Base-by-base conservation (phyloP, 1,140 invertebrate species). In the Charaxes varanes region DNA sequence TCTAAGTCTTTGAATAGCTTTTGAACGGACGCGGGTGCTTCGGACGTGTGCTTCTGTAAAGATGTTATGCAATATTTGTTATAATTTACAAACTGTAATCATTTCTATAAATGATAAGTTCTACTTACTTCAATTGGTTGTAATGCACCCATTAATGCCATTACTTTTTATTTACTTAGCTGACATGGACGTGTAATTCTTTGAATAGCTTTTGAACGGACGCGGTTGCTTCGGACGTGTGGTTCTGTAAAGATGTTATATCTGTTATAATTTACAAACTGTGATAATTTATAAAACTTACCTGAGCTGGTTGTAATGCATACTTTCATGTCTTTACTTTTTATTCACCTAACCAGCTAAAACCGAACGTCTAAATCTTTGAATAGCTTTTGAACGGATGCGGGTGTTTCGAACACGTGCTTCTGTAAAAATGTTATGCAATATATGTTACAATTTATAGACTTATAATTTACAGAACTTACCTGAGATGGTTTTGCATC, bases 301-400 rank as follows among this genome's bases (percentile, higher is more conserved):
- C n/a, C n/a, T n/a, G n/a, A n/a, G n/a, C n/a, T n/a, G n/a, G n/a
- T n/a, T n/a, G n/a, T n/a, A n/a, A n/a, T n/a, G n/a, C n/a, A n/a
- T n/a, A n/a, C n/a, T n/a, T n/a, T n/a, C n/a, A n/a, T n/a, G n/a
- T n/a, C n/a, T 33, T 52, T 48, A 32, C 56, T 66, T 68, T 66
- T 66, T 61, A 70, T 66, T 66, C 61, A 70, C 66, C 66, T 66
- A 70, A 57, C 59, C 28, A 48, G 46, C 46, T 61, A 52, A 66
- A 63, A 59, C 42, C 46, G 51, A 50, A 37, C 12, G 24, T 16
- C 13, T 37, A 15, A 28, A 14, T 6, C 27, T 28, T 15, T 28
- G 27, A 15, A 3, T 12, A 1, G 13, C 13, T 28, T n/a, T 28
- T 28, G 13, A 28, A 15, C 13, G 14, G 12, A 28, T 28, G 6